Evolutionary conservation across 2,888 invertebrate species (phyloP).

Genomic region (Hecatera dysodea): DNA sequence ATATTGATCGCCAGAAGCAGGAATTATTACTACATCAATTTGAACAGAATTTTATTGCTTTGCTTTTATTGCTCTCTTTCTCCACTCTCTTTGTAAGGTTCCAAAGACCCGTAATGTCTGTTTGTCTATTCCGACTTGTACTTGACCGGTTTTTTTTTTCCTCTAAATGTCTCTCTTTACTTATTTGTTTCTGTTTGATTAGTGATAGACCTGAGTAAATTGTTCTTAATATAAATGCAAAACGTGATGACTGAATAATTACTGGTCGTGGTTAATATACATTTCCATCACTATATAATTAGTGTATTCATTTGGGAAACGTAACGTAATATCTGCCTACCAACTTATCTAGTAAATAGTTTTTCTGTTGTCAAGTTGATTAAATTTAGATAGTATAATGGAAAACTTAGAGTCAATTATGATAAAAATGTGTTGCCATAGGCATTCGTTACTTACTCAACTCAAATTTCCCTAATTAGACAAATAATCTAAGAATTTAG

Average conservation of each 20-base stretch:
- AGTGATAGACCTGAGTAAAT: too few species aligned
- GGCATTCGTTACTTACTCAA: neutral
- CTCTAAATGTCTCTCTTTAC: too few species aligned
- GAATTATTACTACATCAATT: neutral
- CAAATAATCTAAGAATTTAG: too few species aligned
- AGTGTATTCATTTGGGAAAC: neutral
- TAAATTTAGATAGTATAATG: neutral
- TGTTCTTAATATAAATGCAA: too few species aligned
- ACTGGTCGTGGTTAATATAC: too few species aligned
- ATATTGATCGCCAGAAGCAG: neutral
- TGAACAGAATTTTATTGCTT: neutral
- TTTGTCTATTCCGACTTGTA: too few species aligned
- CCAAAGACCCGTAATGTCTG: too few species aligned
- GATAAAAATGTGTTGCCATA: neutral
- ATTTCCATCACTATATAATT: too few species aligned
- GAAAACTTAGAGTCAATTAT: slow-evolving; percentile 2
- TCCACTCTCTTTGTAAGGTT: neutral
- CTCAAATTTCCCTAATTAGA: too few species aligned
- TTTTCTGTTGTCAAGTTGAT: neutral
- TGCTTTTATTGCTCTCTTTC: neutral
- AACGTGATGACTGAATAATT: too few species aligned
- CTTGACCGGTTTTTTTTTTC: too few species aligned
- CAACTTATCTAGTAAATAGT: neutral
- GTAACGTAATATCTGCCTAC: neutral
- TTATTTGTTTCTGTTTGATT: too few species aligned